Evolutionary conservation across 1,140 invertebrate genomes (phyloP).

Genomic region (Dreissena polymorpha): DNA sequence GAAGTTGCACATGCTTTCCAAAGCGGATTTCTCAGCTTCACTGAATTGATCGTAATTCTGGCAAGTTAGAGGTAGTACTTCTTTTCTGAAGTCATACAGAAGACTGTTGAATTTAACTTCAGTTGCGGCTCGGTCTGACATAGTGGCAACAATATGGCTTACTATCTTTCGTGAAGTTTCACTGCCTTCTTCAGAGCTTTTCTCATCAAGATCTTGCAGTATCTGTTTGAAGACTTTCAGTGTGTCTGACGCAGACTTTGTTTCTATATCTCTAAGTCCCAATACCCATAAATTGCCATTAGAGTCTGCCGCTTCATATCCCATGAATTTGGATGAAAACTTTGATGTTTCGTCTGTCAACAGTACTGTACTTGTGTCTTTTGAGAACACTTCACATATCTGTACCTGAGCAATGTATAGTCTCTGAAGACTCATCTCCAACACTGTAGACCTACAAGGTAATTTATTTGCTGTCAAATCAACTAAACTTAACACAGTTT

Average conservation of each 20-base stretch:
- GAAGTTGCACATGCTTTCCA: slow-evolving; percentile 21
- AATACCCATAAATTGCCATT: slow-evolving; percentile 25
- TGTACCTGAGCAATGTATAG: slow-evolving; percentile 35
- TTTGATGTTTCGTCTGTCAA: slow-evolving; percentile 43
- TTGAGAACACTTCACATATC: slow-evolving; percentile 38
- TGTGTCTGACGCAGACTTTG: slow-evolving; percentile 30
- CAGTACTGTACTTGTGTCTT: slow-evolving; percentile 15
- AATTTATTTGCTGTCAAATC: no score
- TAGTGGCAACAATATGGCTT: slow-evolving; percentile 22
- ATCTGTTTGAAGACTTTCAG: slow-evolving; percentile 44
- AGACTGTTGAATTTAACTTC: slow-evolving; percentile 28
- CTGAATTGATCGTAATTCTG: slow-evolving; percentile 16
- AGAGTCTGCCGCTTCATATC: slow-evolving; percentile 32
- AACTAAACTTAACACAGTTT: no score
- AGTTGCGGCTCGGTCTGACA: slow-evolving; percentile 40
- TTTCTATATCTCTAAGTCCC: slow-evolving; percentile 41
- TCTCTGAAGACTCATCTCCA: no score
- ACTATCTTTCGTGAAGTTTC: not conserved
- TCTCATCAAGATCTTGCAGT: slow-evolving; percentile 24
- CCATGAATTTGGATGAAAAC: slow-evolving; percentile 34
- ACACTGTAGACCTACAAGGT: no score
- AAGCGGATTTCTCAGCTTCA: slow-evolving; percentile 11
- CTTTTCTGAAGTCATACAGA: slow-evolving; percentile 8
- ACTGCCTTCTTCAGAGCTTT: not conserved
- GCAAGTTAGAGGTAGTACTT: slow-evolving; percentile 11